These are phyloP conservation scores for Platycnemis pennipes DNA, from an alignment of 2,888 invertebrate genomes.

Conservation along the genomic window DNA sequence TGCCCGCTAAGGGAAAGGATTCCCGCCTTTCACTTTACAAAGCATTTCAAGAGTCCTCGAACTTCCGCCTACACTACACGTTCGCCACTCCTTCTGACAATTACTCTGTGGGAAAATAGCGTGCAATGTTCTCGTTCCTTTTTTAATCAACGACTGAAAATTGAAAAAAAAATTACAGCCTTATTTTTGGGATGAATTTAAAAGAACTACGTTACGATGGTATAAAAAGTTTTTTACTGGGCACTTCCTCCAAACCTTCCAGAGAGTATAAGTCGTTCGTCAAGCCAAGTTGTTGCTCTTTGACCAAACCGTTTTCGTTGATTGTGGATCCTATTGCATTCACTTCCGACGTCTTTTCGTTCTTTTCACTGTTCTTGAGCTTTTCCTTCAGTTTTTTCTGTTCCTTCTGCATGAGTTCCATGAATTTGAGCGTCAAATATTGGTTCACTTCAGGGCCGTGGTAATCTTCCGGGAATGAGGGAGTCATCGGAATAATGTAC, in stretches of 20 bases:
- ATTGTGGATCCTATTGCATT: not conserved
- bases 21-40: slow-evolving; percentile 21
- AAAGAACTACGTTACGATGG: not conserved
- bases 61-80: slow-evolving; percentile 6
- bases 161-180: not conserved
- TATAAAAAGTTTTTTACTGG: slow-evolving; percentile 9
- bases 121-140: not conserved
- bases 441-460: slow-evolving; percentile 92
- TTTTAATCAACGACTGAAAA: not conserved
- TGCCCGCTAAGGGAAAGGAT: slow-evolving; percentile 7
- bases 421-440: slow-evolving; percentile 50
- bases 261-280: not conserved
- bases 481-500: slow-evolving; percentile 91
- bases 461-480: slow-evolving; percentile 94
- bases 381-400: slow-evolving; percentile 58
- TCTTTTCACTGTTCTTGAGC: slow-evolving; percentile 62
- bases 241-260: not conserved
- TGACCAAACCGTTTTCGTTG: not conserved
- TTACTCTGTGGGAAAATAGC: not conserved
- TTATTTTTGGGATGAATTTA: not conserved
- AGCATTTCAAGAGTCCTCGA: slow-evolving; percentile 18
- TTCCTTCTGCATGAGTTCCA: slow-evolving; percentile 63
- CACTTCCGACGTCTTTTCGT: slow-evolving; percentile 24
- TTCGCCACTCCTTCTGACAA: not conserved
- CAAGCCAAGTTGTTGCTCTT: not conserved